Evolutionary conservation across 2,113 vertebrate genomes (phyloP).

Genomic region (Psephotus haematonotus): DNA sequence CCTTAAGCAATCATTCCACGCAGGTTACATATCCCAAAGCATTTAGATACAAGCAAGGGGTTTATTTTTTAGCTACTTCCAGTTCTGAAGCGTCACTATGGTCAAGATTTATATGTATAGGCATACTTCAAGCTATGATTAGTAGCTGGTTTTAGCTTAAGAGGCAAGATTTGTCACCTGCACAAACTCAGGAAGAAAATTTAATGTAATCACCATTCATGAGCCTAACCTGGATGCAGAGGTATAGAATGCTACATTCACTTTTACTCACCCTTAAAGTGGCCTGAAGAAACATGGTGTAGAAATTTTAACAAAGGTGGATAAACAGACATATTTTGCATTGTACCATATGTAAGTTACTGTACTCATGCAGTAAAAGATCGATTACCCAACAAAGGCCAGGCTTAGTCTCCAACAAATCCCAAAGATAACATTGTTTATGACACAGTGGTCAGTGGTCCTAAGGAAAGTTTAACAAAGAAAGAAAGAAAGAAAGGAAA

Average conservation of each 20-base stretch:
- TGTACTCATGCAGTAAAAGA: neutral
- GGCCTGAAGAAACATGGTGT: neutral
- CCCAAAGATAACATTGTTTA: rapidly evolving
- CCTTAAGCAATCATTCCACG: neutral
- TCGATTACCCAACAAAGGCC: neutral
- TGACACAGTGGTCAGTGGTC: neutral
- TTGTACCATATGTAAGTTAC: neutral
- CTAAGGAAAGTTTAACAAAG: neutral
- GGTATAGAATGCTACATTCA: neutral
- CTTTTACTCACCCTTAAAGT: neutral
- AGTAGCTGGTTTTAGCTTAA: neutral
- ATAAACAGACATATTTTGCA: neutral
- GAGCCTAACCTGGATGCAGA: neutral
- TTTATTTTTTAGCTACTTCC: neutral
- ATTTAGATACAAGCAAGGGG: neutral
- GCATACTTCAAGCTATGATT: neutral
- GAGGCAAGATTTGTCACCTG: neutral
- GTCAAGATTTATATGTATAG: neutral
- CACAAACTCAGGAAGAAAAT: neutral
- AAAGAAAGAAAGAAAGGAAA: neutral
- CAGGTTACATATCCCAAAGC: neutral
- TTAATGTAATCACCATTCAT: neutral
- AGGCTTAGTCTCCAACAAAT: neutral
- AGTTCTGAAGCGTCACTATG: neutral
- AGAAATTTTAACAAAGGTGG: neutral